Evolutionary conservation across 2,888 invertebrate species (phyloP), one percentile per base, ranked within the genome.

Genomic region (Melanostoma mellinum): DNA sequence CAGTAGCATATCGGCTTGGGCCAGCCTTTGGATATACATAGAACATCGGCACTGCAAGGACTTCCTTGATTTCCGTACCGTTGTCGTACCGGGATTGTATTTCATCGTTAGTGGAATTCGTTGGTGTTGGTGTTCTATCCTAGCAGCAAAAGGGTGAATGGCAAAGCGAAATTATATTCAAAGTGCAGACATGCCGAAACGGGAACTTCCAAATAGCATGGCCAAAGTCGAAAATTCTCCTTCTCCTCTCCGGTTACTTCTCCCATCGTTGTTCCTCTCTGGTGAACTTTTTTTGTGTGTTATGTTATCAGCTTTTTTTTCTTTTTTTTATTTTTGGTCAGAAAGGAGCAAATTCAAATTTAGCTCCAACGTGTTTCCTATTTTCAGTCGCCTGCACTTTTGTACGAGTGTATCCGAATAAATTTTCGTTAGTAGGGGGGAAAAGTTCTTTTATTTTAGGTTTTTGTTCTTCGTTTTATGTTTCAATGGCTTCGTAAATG

Each of bases 141-240:
- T 36, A 3, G n/a, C 44, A 9, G 8, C 40, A 5, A 2, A 8
- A 4, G 50, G 38, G 48, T 35, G 55, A 33, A 20, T 38, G 50
- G 38, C n/a, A 53, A 38, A 63, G 36, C 46, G 46, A 71, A 73
- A 69, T 73, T 73, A 77, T 68, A 65, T 68, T 69, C 77, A 72
- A 81, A 68, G 72, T 72, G 77, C 77, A 82, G 81, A 77, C 77
- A 82, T 77, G 68, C 68, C 68, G 73, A 82, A 77, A 73, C 36
- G 30, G 44, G 74, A 63, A 68, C 73, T 78, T 73, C 36, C 55
- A 60, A 63, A 82, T 69, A 61, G 72, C 55, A 72, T 33, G 61
- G 55, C 32, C 60, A 10, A 65, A 77, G 65, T 76, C 61, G 73
- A 73, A 48, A 67, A 53, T 55, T 55, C 52, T 1, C 73, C 46